Conservation (phyloP, 1,140 invertebrate species). For the Reticulitermes speratus region DNA sequence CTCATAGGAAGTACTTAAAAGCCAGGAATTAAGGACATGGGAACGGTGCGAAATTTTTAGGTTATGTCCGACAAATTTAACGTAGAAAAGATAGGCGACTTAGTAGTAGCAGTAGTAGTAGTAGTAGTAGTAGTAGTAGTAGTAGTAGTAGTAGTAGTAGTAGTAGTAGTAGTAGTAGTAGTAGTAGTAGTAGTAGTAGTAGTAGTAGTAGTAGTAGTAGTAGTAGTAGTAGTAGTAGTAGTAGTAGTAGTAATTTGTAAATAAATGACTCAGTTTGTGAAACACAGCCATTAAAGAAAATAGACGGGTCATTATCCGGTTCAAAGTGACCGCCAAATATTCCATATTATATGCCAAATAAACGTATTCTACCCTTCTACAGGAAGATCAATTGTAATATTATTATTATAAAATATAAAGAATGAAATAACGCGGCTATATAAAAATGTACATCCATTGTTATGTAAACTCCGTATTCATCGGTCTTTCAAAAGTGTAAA, state of each 20-base stretch:
- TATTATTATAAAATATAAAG: too few relatives aligned
- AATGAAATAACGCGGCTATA: too few relatives aligned
- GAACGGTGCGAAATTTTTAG: background rate
- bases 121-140: constrained; percentile 3
- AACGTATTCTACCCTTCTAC: too few relatives aligned
- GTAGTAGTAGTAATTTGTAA: background rate
- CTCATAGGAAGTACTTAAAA: background rate
- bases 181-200: background rate
- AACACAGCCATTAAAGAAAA: background rate
- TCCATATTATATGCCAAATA: too few relatives aligned
- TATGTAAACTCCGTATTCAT: too few relatives aligned
- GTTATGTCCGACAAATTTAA: background rate
- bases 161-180: constrained; percentile 5
- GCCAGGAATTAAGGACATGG: background rate
- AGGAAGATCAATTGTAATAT: too few relatives aligned
- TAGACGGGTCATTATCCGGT: too few relatives aligned
- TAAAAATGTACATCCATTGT: too few relatives aligned
- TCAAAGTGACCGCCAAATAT: too few relatives aligned
- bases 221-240: background rate
- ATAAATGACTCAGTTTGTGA: background rate
- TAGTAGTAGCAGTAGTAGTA: background rate
- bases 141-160: background rate
- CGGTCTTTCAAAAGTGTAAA: too few relatives aligned
- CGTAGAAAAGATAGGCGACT: too few relatives aligned
- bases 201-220: background rate